phyloP scores from a whole-genome alignment of 2,797 vertebrate genomes.

The Liparis tanakae region DNA sequence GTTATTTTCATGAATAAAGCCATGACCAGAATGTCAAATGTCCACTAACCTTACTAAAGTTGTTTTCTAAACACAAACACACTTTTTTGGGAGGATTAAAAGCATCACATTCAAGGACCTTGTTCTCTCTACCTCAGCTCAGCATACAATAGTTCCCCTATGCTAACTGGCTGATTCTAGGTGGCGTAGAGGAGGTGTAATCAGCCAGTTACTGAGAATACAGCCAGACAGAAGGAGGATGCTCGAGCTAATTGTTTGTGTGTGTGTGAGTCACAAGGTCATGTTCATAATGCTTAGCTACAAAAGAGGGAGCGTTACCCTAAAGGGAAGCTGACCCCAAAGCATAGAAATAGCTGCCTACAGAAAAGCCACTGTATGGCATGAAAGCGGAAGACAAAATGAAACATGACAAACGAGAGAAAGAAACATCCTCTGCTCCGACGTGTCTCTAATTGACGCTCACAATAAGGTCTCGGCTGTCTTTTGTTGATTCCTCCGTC shows the following conservation, averaged over 20 bases:
- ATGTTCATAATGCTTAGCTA: constrained; percentile 40
- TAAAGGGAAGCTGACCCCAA: constrained; percentile 49
- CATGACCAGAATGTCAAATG: not conserved
- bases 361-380: constrained; percentile 27
- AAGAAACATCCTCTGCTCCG: constrained; percentile 53
- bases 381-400: constrained; percentile 17
- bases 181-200: not conserved
- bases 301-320: constrained; percentile 36
- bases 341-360: constrained; percentile 28
- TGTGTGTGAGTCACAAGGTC: constrained; percentile 41
- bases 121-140: not conserved
- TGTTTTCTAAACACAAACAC: not conserved
- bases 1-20: not conserved
- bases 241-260: not conserved
- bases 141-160: not conserved
- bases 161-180: not conserved
- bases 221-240: constrained; percentile 1
- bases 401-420: constrained; percentile 56
- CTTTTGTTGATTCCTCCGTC: constrained; percentile 78
- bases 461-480: constrained; percentile 73
- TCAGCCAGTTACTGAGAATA: constrained; percentile 11
- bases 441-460: constrained; percentile 54
- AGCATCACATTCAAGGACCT: not conserved
- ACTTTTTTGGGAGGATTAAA: not conserved
- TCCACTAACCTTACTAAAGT: not conserved